phyloP scores from a whole-genome alignment of 53 echinoderm and acorn worm species.

The Echinometra lucunter region DNA sequence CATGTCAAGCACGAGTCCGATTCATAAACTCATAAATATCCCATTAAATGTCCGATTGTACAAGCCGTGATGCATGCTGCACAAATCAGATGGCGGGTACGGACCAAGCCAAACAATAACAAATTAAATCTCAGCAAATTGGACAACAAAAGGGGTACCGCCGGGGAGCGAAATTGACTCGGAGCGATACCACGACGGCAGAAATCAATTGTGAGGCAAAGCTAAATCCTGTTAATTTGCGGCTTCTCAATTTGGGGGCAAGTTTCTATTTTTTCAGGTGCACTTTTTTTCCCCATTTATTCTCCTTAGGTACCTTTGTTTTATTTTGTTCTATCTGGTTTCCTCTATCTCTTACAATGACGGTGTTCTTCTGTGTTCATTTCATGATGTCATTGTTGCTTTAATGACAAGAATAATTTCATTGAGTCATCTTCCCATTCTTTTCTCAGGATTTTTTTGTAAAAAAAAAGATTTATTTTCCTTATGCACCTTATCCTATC shows the following conservation, averaged over 20 bases:
- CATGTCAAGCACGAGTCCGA: background rate
- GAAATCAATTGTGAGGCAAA: background rate
- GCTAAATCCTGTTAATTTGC: constrained; percentile 49
- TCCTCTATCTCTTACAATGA: background rate
- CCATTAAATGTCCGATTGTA: constrained; percentile 43
- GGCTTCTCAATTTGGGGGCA: constrained; percentile 34
- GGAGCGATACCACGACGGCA: background rate
- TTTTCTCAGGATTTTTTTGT: background rate
- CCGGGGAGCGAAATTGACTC: constrained; percentile 40
- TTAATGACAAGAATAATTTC: background rate
- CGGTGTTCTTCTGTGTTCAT: background rate
- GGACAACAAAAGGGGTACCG: constrained; percentile 41
- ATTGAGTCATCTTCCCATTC: background rate
- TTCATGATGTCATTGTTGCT: background rate
- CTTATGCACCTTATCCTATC: no score
- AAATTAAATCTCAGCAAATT: constrained; percentile 51
- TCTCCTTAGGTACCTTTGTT: background rate
- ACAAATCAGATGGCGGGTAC: background rate
- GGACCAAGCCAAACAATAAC: constrained; percentile 45
- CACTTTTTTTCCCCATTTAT: background rate
- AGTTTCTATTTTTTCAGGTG: constrained; percentile 18
- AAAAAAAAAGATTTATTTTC: no score
- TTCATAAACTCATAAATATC: constrained; percentile 36
- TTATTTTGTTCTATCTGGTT: background rate
- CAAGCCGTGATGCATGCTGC: background rate